Percentiles rank a stretch among this genome's conserved stretches.
These are phyloP conservation scores for Dicranocentrus wangi DNA, from an alignment of 2,888 invertebrate species.

Conservation along the genomic window DNA sequence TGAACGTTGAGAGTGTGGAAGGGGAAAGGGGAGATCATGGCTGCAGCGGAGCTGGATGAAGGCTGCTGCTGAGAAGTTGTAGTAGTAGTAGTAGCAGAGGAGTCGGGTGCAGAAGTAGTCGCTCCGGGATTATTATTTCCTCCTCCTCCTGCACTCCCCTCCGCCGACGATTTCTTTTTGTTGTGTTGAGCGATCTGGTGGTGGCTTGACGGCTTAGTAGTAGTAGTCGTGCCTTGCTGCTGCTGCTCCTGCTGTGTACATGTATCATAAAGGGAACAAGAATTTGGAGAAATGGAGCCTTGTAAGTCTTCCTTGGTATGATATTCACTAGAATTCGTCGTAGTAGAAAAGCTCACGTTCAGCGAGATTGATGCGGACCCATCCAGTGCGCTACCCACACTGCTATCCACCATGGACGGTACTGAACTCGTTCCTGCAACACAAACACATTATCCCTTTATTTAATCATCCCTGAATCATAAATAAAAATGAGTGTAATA, in stretches of 20 bases:
- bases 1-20: constrained; percentile 94
- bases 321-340: constrained; percentile 64
- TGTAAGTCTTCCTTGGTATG: constrained; percentile 41
- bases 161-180: constrained; percentile 12
- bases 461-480: too few species aligned
- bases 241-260: constrained; percentile 22
- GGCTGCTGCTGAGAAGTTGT: background rate
- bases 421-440: constrained; percentile 60
- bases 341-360: constrained; percentile 65
- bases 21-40: constrained; percentile 76
- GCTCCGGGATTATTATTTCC: too few species aligned
- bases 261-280: background rate
- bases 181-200: constrained; percentile 27
- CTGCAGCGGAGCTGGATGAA: background rate
- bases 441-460: too few species aligned
- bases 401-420: constrained; percentile 63
- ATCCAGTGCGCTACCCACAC: constrained; percentile 10
- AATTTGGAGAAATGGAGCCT: constrained; percentile 8
- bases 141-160: background rate
- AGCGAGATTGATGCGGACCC: constrained; percentile 69
- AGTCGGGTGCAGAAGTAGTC: background rate
- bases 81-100: background rate
- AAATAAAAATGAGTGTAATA: too few species aligned
- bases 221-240: too few species aligned
- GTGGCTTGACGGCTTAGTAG: too few species aligned